Evolutionary conservation across 2,797 vertebrate genomes (phyloP), one percentile per base, ranked within the genome.

Genomic region (Vipera ursinii): DNA sequence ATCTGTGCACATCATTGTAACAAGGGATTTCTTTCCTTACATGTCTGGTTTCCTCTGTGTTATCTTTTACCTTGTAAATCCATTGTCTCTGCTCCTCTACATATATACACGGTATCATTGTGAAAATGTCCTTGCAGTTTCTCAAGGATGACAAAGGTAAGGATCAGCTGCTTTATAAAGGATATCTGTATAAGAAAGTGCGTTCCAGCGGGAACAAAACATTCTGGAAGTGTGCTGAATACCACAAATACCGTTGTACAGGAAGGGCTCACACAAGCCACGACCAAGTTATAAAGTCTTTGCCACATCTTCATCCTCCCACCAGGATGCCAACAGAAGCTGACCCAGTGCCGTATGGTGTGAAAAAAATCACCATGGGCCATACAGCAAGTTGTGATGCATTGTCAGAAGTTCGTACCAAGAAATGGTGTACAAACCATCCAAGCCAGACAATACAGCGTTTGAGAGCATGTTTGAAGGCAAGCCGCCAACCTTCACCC

Each of bases 171-270:
- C 48, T 91, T 13, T 87, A 91, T 15, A 61, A 91, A 2, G 92
- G 89, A 24, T 91, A 93, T 73, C 56, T 91, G 86, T 59, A 91
- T 91, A 82, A 55, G n/a, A 93, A 93, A 61, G 56, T 91, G 48
- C 89, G 92, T 6, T 48, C 26, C 1, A 60, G 57, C 10, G 57
- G 48, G 3, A 38, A 44, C 22, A 93, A 93, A 53, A 88, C 53
- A 2, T 28, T 93, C 4, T 93, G 92, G 92, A 93, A 93, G 61
- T 93, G 92, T n/a, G 89, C 57, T 3, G 69, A 73, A 48, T 88
- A 91, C 57, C 57, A n/a, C 28, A 91, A 88, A 51, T 44, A 63
- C 65, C 69, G 6, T n/a, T 93, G 92, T 69, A 60, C 65, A 0
- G 92, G 89, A 17, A 88, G 86, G 17, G 92, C 51, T 17, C 89